These are phyloP conservation scores for Argyrosomus regius DNA, from an alignment of 2,797 vertebrate genomes.

Conservation along the genomic window DNA sequence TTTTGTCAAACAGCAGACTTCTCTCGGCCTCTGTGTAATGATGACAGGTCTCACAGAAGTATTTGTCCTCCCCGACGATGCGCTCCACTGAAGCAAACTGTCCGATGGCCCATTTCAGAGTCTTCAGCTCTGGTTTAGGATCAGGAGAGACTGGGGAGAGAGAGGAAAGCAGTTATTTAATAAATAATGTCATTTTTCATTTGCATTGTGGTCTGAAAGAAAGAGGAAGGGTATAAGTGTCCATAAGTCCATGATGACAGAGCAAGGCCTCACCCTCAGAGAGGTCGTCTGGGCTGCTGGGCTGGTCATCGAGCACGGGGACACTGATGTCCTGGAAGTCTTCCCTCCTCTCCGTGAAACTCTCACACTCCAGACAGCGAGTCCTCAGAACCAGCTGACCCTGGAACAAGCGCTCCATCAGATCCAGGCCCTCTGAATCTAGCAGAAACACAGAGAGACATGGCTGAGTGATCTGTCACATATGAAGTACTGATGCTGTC, in stretches of 20 bases:
- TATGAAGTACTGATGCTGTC: not conserved
- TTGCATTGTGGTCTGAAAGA: not conserved
- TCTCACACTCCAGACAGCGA: conserved; percentile 97
- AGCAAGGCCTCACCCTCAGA: conserved; percentile 86
- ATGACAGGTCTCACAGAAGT: conserved; percentile 97
- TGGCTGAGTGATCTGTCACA: not conserved
- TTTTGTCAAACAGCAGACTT: conserved; percentile 97
- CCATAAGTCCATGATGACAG: no score
- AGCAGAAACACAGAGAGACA: not conserved
- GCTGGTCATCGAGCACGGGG: conserved; percentile 94
- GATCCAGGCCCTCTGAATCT: conserved; percentile 83
- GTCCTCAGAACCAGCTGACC: conserved; percentile 95
- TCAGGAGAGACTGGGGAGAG: conserved; percentile 93
- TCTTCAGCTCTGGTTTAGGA: conserved; percentile 94
- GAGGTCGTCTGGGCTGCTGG: conserved; percentile 86
- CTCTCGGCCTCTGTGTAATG: conserved; percentile 98
- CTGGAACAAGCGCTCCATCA: conserved; percentile 96
- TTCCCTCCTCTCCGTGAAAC: conserved; percentile 95
- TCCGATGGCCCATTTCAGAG: conserved; percentile 95
- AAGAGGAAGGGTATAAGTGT: not conserved
- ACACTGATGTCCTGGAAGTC: conserved; percentile 99
- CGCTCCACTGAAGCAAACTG: conserved; percentile 99
- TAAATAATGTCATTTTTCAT: not conserved
- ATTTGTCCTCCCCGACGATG: conserved; percentile 98
- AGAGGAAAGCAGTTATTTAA: not conserved